Evolutionary conservation across 2,113 vertebrate genomes (phyloP).

Genomic region (Colinus virginianus): DNA sequence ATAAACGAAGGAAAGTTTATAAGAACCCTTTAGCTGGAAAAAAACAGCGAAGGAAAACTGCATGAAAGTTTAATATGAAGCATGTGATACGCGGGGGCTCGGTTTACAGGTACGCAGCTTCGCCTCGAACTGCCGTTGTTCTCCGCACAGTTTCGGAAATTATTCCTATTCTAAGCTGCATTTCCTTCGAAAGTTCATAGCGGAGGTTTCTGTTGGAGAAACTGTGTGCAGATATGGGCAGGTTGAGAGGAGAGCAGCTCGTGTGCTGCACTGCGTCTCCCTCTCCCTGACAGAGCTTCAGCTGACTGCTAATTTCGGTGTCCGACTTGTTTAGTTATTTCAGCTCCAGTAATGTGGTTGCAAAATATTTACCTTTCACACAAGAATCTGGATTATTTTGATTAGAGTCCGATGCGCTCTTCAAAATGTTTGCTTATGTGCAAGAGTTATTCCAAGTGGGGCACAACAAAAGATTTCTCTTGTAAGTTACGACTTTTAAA

Average conservation of each 20-base stretch:
- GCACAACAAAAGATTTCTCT: neutral
- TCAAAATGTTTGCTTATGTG: conserved; percentile 57
- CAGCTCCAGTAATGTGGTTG: conserved; percentile 49
- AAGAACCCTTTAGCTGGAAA: conserved; percentile 86
- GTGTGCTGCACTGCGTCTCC: neutral
- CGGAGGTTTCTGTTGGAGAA: neutral
- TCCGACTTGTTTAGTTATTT: conserved; percentile 42
- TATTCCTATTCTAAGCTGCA: conserved; percentile 3
- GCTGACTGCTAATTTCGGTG: neutral
- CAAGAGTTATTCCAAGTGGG: neutral
- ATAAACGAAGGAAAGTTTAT: conserved; percentile 97
- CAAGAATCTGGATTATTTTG: conserved; percentile 68
- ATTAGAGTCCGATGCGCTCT: conserved; percentile 36
- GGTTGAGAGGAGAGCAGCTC: neutral
- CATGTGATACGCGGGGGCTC: conserved; percentile 83
- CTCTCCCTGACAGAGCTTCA: neutral
- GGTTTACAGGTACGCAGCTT: conserved; percentile 76
- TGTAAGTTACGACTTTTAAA: neutral
- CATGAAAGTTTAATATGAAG: conserved; percentile 90
- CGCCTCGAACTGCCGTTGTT: fast-evolving
- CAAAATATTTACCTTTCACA: conserved; percentile 71
- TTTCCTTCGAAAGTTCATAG: conserved; percentile 13
- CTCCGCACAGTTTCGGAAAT: neutral
- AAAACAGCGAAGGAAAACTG: conserved; percentile 80
- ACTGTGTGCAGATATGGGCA: neutral